Base-by-base conservation (phyloP, 2,888 invertebrate species). In the Papilio protenor region DNA sequence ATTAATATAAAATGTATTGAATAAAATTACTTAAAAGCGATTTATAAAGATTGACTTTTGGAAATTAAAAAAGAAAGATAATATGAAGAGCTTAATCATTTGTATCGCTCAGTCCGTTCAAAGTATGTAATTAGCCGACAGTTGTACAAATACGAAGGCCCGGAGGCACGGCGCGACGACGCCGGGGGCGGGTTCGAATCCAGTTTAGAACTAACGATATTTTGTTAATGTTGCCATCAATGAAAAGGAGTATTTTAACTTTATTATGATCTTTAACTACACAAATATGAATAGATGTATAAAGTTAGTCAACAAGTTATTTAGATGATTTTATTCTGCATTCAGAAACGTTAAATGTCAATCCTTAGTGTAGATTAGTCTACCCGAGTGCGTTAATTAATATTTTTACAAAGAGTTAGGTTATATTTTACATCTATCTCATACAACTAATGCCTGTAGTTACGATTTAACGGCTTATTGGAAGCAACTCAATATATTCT, bases 141-240 rank as follows among this genome's bases (percentile, higher is more conserved):
- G 91, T 92, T 91, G 90, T 87, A 90, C 90, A 88, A 92, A 91
- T 92, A 90, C 92, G 93, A 93, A 91, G 93, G 89, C 80, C 76
- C 27, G 83, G 83, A 82, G 86, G 84, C 84, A 83, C 84, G 84
- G 85, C 85, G 82, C 81, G 81, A 23, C 80, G 81, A 82, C 86
- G 89, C 88, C 88, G 82, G 83, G 81, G 89, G 84, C 84, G 84
- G 80, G 75, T 79, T 81, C 79, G 80, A 76, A 57, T 72, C 27
- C 73, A 57, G 55, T 75, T 75, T 69, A 40, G 45, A n/a, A 55
- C n/a, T 47, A 55, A 55, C 33, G 33, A 66, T 66, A 66, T 66
- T 66, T 66, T n/a, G 40, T 45, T 66, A 66, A 66, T 66, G 45
- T 64, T 64, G 64, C 64, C n/a, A 45, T 66, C 40, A 66, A 21